Conservation (phyloP, 2,797 vertebrate genomes). For the Atherinosoma microstoma region DNA sequence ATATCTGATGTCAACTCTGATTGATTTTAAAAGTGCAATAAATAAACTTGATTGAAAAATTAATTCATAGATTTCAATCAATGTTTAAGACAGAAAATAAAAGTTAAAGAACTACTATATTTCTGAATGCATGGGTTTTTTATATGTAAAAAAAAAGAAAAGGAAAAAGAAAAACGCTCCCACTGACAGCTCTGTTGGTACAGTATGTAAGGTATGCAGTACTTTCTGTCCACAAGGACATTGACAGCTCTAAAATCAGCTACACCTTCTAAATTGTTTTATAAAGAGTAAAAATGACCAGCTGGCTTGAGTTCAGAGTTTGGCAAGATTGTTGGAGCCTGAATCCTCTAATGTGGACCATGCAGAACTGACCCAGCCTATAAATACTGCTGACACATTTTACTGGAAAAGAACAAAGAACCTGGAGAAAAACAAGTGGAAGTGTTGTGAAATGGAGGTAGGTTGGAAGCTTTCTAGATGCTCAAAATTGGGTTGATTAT, state of each 20-base stretch:
- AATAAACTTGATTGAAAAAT: neutral
- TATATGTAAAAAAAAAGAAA: neutral
- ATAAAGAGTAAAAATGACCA: conserved; percentile 1
- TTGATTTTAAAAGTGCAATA: neutral
- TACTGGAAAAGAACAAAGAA: conserved; percentile 55
- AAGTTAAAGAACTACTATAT: neutral
- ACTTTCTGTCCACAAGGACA: conserved; percentile 22
- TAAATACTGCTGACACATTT: conserved; percentile 76
- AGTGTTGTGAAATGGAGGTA: conserved; percentile 59
- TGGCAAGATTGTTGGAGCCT: conserved; percentile 26
- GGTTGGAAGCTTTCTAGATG: neutral
- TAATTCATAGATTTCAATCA: neutral
- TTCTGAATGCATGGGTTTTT: neutral
- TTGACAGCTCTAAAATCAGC: conserved; percentile 49
- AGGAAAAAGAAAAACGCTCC: neutral
- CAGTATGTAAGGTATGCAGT: conserved; percentile 68
- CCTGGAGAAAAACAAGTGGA: conserved; percentile 33
- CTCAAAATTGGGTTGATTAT: neutral
- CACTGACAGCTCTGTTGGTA: conserved; percentile 33
- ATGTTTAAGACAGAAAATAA: neutral
- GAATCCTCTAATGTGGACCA: conserved; percentile 77
- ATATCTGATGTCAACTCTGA: neutral
- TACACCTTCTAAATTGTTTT: conserved; percentile 9
- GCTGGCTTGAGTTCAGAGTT: conserved; percentile 48
- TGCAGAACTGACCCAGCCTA: conserved; percentile 79